Evolutionary conservation across 2,113 vertebrate genomes (phyloP), one percentile per base, ranked within the genome.

Genomic region (Antechinus stuartii): DNA sequence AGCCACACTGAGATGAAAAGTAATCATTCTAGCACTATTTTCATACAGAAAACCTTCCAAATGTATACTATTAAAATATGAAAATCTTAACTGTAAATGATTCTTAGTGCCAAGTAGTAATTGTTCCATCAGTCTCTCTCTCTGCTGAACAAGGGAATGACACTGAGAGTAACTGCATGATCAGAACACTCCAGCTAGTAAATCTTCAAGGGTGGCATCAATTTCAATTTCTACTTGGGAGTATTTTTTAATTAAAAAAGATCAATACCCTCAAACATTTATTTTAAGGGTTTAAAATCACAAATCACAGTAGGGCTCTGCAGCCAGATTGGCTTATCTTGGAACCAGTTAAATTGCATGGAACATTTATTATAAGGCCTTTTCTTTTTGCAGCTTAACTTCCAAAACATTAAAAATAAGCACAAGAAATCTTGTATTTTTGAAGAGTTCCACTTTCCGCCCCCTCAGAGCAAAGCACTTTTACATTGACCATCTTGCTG

Each of bases 291-390:
- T 96, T 98, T 96, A 96, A 98, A 98, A 98, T 97, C 97, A 98
- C 98, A 98, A 96, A 97, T 98, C 1, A 91, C 98, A 97, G 96
- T 95, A 97, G 96, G 97, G 98, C 97, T 98, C 98, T 96, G 95
- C 24, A 52, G 94, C 97, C 98, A 98, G 97, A 98, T 98, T 94
- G 97, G 98, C 96, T 98, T 97, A 0, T 95, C 97, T 96, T 97
- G 97, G 92, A 95, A 97, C 96, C 97, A 98, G 95, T 94, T 96
- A 97, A 97, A 97, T 98, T 92, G 52, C 97, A 96, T 68, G 93
- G 52, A 97, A 97, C 96, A 98, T 98, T 98, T 98, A 97, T 97
- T 97, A 96, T 98, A 98, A 98, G 98, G 98, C 98, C 98, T 96
- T 91, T 97, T 98, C 95, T 95, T 96, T 92, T 92, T 2, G 95